Percentiles rank a stretch among this genome's conserved stretches.
Conservation (phyloP, 1,140 invertebrate species). For the Ectropis grisescens region DNA sequence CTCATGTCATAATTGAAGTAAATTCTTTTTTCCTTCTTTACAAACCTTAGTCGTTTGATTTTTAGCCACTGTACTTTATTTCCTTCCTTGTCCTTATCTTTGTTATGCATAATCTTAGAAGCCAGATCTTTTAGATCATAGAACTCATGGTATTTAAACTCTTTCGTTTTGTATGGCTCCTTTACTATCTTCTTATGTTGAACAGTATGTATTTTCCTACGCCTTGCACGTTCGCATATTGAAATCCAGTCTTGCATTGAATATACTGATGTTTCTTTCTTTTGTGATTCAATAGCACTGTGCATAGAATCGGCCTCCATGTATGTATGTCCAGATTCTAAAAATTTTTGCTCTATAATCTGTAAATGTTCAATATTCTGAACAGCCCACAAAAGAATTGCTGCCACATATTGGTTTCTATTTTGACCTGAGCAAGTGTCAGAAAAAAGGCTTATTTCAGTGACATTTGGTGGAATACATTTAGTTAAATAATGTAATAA, state of each 20-base stretch:
- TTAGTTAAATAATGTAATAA: slow-evolving; percentile 7
- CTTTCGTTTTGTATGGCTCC: neutral
- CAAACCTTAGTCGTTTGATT: neutral
- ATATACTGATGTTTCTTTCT: slow-evolving; percentile 3
- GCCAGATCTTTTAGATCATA: neutral
- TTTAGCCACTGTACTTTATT: neutral
- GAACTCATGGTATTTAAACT: neutral
- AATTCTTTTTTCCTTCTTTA: neutral
- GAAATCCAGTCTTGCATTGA: slow-evolving; percentile 6
- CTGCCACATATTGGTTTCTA: slow-evolving; percentile 9
- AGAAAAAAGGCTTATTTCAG: slow-evolving; percentile 4
- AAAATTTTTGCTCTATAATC: slow-evolving; percentile 6
- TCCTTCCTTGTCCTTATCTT: neutral
- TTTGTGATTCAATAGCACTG: slow-evolving; percentile 6
- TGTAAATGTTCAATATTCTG: slow-evolving; percentile 5
- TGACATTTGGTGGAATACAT: slow-evolving; percentile 2
- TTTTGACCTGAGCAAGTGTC: slow-evolving; percentile 13
- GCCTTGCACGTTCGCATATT: slow-evolving; percentile 5
- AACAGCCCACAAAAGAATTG: slow-evolving; percentile 3
- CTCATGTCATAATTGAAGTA: neutral
- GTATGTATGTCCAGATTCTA: slow-evolving; percentile 5
- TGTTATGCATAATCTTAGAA: neutral
- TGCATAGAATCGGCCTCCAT: slow-evolving; percentile 13
- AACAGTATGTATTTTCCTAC: neutral
- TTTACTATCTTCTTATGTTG: neutral